Evolutionary conservation across 1,140 invertebrate genomes (phyloP).

Genomic region (Hyposmocoma kahamanoa): DNA sequence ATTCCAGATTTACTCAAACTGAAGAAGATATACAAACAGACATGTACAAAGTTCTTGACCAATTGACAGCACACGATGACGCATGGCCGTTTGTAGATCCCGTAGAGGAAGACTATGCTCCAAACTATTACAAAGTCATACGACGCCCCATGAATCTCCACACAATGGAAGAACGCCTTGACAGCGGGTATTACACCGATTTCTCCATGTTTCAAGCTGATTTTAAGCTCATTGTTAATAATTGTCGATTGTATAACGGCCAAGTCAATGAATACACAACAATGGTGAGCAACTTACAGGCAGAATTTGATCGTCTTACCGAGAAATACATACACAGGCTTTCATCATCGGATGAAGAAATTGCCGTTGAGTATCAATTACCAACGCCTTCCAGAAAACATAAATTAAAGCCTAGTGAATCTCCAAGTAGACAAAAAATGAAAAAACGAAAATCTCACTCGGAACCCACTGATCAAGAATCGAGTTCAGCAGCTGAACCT

Average conservation of each 20-base stretch:
- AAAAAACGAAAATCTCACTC: constrained; percentile 63
- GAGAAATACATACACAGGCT: constrained; percentile 87
- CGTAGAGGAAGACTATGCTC: constrained; percentile 93
- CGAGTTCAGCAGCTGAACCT: constrained; percentile 41
- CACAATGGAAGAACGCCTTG: constrained; percentile 91
- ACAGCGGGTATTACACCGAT: constrained; percentile 85
- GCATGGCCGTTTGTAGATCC: constrained; percentile 95
- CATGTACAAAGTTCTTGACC: constrained; percentile 91
- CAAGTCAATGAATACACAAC: constrained; percentile 92
- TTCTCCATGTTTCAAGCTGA: constrained; percentile 88
- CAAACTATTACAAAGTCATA: constrained; percentile 87
- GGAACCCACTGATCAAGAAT: constrained; percentile 24
- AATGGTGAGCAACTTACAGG: constrained; percentile 88
- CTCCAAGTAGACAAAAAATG: constrained; percentile 47
- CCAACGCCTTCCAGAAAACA: constrained; percentile 70
- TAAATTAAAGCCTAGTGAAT: constrained; percentile 55
- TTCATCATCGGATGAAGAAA: constrained; percentile 85
- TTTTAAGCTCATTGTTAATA: constrained; percentile 92
- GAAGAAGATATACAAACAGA: constrained; percentile 90
- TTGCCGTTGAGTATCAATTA: constrained; percentile 77
- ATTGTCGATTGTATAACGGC: constrained; percentile 93
- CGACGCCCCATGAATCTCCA: constrained; percentile 89
- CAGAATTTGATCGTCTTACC: constrained; percentile 85
- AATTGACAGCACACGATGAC: constrained; percentile 88
- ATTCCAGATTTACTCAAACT: constrained; percentile 80